These are phyloP conservation scores for Euura saliciscinereae DNA, from an alignment of 1,140 invertebrate genomes.

Conservation along the genomic window DNA sequence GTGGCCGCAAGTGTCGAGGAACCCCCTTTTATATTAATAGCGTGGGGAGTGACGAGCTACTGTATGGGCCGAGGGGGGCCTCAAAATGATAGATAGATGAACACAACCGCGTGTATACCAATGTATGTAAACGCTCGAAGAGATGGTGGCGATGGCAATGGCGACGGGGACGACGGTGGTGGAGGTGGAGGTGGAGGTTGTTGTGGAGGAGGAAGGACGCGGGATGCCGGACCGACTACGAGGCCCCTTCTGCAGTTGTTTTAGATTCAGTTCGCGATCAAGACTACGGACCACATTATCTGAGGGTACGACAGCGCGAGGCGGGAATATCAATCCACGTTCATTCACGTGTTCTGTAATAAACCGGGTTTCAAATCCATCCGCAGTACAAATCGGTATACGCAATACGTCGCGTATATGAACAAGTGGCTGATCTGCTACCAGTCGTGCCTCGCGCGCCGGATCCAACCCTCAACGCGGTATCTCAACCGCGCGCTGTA, in stretches of 20 bases:
- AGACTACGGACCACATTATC: constrained; percentile 42
- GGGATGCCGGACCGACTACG: constrained; percentile 41
- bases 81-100: constrained; percentile 53
- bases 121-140: not conserved
- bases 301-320: not conserved
- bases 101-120: not conserved
- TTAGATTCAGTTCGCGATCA: constrained; percentile 56
- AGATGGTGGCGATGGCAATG: not conserved
- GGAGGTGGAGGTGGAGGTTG: not conserved
- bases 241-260: constrained; percentile 47
- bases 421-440: too few species aligned
- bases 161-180: not conserved
- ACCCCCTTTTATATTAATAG: constrained; percentile 61
- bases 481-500: too few species aligned
- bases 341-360: too few species aligned
- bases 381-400: too few species aligned
- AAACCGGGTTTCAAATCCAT: too few species aligned
- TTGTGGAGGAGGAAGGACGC: not conserved
- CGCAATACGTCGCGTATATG: too few species aligned
- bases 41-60: constrained; percentile 25
- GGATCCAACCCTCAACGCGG: too few species aligned
- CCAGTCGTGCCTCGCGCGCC: too few species aligned
- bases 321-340: too few species aligned
- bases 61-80: constrained; percentile 38
- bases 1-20: constrained; percentile 53